These are phyloP conservation scores for Folsomia candida DNA, from an alignment of 2,888 invertebrate genomes.

Conservation along the genomic window DNA sequence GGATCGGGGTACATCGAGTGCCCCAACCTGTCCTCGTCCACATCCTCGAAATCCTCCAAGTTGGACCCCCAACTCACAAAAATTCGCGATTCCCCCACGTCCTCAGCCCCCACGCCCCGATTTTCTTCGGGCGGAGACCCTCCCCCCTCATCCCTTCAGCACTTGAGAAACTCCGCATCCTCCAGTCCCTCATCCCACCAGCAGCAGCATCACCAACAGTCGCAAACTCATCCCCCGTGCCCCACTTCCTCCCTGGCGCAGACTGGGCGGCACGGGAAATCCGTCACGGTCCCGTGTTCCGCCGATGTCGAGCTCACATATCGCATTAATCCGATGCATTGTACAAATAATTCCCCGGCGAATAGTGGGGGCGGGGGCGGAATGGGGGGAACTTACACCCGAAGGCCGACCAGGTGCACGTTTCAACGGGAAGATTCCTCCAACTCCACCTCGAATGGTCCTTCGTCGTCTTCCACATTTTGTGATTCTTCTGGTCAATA, in stretches of 20 bases:
- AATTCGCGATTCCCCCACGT: background rate
- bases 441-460: slow-evolving; percentile 26
- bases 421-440: background rate
- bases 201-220: background rate
- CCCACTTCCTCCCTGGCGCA: slow-evolving; percentile 12
- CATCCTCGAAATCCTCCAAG: background rate
- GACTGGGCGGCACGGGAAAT: slow-evolving; percentile 2
- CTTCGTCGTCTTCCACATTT: slow-evolving; percentile 15
- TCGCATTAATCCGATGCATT: slow-evolving; percentile 14
- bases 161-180: background rate
- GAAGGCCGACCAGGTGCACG: background rate
- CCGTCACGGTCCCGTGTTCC: slow-evolving; percentile 12
- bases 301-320: slow-evolving; percentile 17
- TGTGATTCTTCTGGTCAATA: background rate
- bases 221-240: background rate
- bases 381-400: background rate
- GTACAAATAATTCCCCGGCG: slow-evolving; percentile 1
- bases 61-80: background rate
- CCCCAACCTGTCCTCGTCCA: slow-evolving; percentile 27
- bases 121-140: background rate
- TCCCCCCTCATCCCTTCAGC: background rate
- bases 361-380: no score
- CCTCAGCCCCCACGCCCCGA: background rate
- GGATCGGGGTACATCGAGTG: slow-evolving; percentile 45
- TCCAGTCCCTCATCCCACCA: slow-evolving; percentile 1